phyloP scores from a whole-genome alignment of 2,113 vertebrate genomes.

The Chauna torquata region DNA sequence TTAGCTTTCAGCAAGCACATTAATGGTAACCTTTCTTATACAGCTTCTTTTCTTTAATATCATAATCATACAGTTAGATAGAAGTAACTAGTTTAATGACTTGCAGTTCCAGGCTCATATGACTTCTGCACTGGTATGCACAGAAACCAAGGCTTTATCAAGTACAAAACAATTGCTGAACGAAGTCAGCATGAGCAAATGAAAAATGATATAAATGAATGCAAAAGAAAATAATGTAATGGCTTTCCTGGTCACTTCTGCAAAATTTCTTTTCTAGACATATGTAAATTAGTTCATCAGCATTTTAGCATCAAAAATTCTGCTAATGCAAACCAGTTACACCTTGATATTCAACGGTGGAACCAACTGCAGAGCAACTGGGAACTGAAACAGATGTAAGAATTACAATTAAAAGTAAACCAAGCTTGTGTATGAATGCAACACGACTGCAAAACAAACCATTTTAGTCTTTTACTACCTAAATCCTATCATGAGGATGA shows the following conservation, averaged over 20 bases:
- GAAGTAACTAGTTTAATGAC: not conserved
- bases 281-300: not conserved
- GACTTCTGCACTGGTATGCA: no score
- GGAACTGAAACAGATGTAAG: not conserved
- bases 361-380: not conserved
- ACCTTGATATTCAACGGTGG: not conserved
- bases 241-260: not conserved
- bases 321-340: not conserved
- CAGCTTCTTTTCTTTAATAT: not conserved
- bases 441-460: not conserved
- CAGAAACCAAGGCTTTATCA: not conserved
- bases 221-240: not conserved
- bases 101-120: not conserved
- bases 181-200: not conserved
- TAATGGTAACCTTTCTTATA: not conserved
- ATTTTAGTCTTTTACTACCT: not conserved
- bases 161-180: not conserved
- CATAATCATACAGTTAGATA: not conserved
- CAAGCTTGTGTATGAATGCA: not conserved
- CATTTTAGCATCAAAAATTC: not conserved
- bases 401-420: not conserved
- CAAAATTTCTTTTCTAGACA: not conserved
- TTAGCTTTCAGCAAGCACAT: not conserved
- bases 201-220: not conserved
- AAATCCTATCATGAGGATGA: not conserved